A percentile compares a stretch with the other conserved stretches of the same genome.
phyloP scores from a whole-genome alignment of 2,888 invertebrate species.

The Pocota personata region DNA sequence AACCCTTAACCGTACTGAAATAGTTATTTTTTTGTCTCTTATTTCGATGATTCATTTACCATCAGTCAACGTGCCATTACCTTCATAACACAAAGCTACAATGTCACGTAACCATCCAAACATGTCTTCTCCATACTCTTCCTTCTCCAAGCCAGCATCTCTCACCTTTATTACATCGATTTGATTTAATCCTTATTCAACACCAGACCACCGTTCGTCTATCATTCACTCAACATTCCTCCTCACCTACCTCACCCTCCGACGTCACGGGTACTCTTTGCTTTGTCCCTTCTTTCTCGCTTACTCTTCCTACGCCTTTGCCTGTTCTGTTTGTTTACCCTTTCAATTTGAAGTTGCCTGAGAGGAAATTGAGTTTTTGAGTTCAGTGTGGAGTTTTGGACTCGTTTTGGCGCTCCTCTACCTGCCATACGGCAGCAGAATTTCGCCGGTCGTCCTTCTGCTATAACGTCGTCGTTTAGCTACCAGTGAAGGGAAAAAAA shows the following conservation, averaged over 20 bases:
- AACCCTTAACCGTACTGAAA: neutral
- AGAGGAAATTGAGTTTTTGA: slow-evolving; percentile 60
- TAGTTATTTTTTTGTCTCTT: neutral
- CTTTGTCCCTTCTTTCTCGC: slow-evolving; percentile 18
- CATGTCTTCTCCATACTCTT: slow-evolving; percentile 24
- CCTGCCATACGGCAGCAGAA: slow-evolving; percentile 25
- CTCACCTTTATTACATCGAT: slow-evolving; percentile 63
- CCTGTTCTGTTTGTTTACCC: slow-evolving; percentile 59
- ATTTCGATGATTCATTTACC: slow-evolving; percentile 22
- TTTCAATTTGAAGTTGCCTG: slow-evolving; percentile 59
- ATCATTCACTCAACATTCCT: slow-evolving; percentile 53
- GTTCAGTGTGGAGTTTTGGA: slow-evolving; percentile 32
- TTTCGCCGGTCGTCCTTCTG: slow-evolving; percentile 44
- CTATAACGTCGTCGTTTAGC: slow-evolving; percentile 5
- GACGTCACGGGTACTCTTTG: slow-evolving; percentile 9
- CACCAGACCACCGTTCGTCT: slow-evolving; percentile 49
- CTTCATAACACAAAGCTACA: slow-evolving; percentile 48
- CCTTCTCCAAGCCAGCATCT: slow-evolving; percentile 25
- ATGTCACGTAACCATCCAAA: slow-evolving; percentile 58
- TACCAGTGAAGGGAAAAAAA: slow-evolving; percentile 30
- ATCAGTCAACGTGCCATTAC: slow-evolving; percentile 22
- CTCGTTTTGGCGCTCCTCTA: slow-evolving; percentile 45
- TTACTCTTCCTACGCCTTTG: slow-evolving; percentile 3
- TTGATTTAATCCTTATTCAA: slow-evolving; percentile 69
- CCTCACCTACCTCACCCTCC: slow-evolving; percentile 2